Conservation (phyloP, 1,140 invertebrate species). For the Scaptodrosophila lebanonensis region DNA sequence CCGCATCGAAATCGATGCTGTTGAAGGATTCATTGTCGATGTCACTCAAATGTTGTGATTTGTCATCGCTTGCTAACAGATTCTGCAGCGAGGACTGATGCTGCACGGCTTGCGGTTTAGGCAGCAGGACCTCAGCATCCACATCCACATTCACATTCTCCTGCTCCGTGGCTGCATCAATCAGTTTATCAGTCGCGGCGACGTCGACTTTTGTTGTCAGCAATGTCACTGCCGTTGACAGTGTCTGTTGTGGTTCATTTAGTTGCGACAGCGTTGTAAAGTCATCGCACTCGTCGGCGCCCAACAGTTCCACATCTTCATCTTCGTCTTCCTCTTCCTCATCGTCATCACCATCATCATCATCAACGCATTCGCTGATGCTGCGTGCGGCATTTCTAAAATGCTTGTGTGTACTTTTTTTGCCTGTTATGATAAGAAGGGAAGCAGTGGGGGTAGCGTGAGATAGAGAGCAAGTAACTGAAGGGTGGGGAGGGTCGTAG, state of each 20-base stretch:
- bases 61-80: conserved; percentile 69
- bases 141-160: too few species aligned
- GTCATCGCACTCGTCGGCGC: conserved; percentile 66
- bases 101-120: conserved; percentile 44
- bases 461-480: conserved; percentile 11
- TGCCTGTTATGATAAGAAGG: conserved; percentile 7
- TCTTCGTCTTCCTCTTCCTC: conserved; percentile 38
- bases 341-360: conserved; percentile 38
- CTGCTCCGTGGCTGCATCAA: conserved; percentile 49
- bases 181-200: conserved; percentile 56
- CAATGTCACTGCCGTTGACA: conserved; percentile 42
- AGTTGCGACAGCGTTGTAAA: conserved; percentile 75
- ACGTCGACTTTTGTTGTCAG: conserved; percentile 33
- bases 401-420: conserved; percentile 42
- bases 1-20: conserved; percentile 76
- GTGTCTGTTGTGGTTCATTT: conserved; percentile 70
- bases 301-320: conserved; percentile 56
- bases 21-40: conserved; percentile 77
- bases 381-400: conserved; percentile 69
- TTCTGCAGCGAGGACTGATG: conserved; percentile 66
- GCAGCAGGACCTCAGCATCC: too few species aligned
- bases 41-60: conserved; percentile 76
- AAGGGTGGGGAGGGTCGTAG: too few species aligned
- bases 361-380: conserved; percentile 71
- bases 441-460: background rate